Conservation (phyloP, 1,140 invertebrate species). For the Drosophila guanche region DNA sequence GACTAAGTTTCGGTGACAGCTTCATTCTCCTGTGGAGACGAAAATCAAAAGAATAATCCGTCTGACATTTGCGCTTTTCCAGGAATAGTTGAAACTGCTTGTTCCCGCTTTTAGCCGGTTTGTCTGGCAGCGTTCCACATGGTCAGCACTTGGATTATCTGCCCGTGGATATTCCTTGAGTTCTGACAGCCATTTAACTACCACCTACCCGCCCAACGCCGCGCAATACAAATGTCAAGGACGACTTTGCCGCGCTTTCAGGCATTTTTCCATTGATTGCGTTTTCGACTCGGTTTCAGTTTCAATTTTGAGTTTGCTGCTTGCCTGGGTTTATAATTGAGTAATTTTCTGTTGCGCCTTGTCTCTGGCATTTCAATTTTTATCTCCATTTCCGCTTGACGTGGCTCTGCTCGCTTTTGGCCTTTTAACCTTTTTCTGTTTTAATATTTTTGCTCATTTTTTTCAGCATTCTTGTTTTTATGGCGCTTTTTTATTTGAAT, state of each 20-base stretch:
- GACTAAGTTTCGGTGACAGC: constrained; percentile 40
- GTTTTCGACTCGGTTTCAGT: constrained; percentile 2
- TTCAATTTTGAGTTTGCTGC: too few relatives aligned
- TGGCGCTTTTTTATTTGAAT: constrained; percentile 6
- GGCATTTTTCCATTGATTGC: constrained; percentile 6
- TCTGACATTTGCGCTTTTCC: too few relatives aligned
- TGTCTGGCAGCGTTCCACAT: background rate
- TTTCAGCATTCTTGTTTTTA: too few relatives aligned
- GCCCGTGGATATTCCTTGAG: too few relatives aligned
- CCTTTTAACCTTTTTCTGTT: constrained; percentile 38
- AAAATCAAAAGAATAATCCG: constrained; percentile 4
- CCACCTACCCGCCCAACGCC: too few relatives aligned
- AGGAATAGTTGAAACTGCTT: background rate
- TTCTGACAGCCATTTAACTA: background rate
- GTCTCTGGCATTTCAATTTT: constrained; percentile 6
- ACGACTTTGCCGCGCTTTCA: background rate
- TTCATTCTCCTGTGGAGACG: too few relatives aligned
- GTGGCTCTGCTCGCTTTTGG: constrained; percentile 3
- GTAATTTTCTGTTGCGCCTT: constrained; percentile 30
- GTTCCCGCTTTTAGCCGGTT: background rate
- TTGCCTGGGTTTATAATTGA: constrained; percentile 16
- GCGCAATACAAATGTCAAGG: constrained; percentile 25
- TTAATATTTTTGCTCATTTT: background rate
- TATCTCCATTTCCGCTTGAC: constrained; percentile 44
- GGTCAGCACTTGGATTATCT: background rate